Evolutionary conservation across 2,113 vertebrate species (phyloP).

Genomic region (Sylvilagus bachmani): DNA sequence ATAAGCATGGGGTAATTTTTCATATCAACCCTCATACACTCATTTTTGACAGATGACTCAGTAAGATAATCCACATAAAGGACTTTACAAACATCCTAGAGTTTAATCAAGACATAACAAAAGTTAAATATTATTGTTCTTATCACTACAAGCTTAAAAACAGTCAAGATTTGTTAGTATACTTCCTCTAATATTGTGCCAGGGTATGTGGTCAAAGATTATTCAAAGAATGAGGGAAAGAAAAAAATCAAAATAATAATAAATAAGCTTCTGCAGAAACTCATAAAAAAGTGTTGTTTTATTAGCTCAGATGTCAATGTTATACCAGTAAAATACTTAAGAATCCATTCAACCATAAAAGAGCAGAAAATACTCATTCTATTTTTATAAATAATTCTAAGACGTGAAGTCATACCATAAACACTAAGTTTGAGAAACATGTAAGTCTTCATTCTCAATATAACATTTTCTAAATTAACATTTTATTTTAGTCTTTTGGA

Average conservation of each 20-base stretch:
- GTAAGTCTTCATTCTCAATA: conserved; percentile 60
- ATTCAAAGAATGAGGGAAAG: not conserved
- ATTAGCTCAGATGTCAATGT: not conserved
- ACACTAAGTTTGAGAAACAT: conserved; percentile 20
- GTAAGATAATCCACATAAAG: not conserved
- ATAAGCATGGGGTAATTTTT: not conserved
- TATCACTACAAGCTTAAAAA: not conserved
- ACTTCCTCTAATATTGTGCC: not conserved
- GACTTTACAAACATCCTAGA: not conserved
- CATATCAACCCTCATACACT: not conserved
- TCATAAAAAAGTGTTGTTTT: not conserved
- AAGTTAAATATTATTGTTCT: not conserved
- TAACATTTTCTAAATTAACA: conserved; percentile 40
- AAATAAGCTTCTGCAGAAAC: not conserved
- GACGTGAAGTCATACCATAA: not conserved
- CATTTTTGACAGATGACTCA: not conserved
- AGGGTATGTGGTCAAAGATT: not conserved
- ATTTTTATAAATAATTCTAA: conserved; percentile 46
- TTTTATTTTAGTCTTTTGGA: conserved; percentile 52
- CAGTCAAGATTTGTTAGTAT: not conserved
- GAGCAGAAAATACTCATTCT: not conserved
- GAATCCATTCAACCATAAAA: not conserved
- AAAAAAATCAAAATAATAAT: not conserved
- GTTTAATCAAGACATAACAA: not conserved
- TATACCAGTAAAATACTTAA: not conserved